Evolutionary conservation across 2,797 vertebrate species (phyloP), one percentile per base, ranked within the genome.

Genomic region (Atherinosoma microstoma): DNA sequence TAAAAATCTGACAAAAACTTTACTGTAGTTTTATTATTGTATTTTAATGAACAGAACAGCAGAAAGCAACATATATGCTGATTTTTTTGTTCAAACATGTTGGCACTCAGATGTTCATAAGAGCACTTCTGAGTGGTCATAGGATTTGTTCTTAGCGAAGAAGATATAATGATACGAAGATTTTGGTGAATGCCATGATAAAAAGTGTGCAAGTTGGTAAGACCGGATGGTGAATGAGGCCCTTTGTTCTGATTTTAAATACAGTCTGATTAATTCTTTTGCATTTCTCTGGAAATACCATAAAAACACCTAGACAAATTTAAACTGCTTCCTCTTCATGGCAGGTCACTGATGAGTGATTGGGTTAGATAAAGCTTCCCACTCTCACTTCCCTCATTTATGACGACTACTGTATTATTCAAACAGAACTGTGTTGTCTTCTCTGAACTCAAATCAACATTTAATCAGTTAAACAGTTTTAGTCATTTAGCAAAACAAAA

Each of bases 371-470:
- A 62, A 53, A 58, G 32, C 11, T 70, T 70, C 47, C 47, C 13
- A 60, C 6, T 85, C 54, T 83, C 49, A 81, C 73, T 87, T 88
- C 77, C 70, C 32, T 54, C 7, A 27, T 20, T 65, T 27, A 82
- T 59, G 54, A 38, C 2, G 36, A 51, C 9, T 2, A 2, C 11
- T 34, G 30, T 32, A 32, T 32, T 32, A 32, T 29, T 4, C 57
- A 47, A 18, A 7, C 20, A 8, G 6, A 47, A n/a, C 45, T 6
- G 2, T 8, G 49, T 5, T 24, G 12, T 56, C 27, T 29, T 56
- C 5, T 10, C 15, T 24, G 12, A 18, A 30, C 18, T 38, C 42
- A 67, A 12, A 53, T 15, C 20, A 51, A 29, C 10, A 36, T 27
- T 64, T 35, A 47, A n/a, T 42, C n/a, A 3, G 36, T 36, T 15